phyloP scores from a whole-genome alignment of 2,113 vertebrate species.

The Conger conger region DNA sequence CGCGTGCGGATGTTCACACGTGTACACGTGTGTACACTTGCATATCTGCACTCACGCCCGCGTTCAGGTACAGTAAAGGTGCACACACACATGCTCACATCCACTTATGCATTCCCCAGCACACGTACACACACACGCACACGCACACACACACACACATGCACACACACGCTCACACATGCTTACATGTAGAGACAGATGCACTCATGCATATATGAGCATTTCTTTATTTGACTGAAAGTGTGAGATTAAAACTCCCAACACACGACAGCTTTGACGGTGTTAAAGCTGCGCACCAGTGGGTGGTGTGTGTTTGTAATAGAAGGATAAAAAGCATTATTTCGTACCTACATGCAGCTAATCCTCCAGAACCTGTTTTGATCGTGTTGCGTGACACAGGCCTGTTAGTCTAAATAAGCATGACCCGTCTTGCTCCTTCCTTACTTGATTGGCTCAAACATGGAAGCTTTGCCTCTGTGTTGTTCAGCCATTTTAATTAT shows the following conservation, averaged over 20 bases:
- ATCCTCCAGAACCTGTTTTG: background rate
- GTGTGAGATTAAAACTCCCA: background rate
- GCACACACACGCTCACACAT: slow-evolving; percentile 7
- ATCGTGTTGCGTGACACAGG: background rate
- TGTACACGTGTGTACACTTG: background rate
- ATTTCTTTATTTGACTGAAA: background rate
- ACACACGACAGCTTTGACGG: background rate
- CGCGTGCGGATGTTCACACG: background rate
- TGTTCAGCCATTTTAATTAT: slow-evolving; percentile 1
- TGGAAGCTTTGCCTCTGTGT: background rate
- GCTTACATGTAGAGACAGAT: background rate
- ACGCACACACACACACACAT: background rate
- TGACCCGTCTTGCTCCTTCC: background rate
- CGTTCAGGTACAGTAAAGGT: background rate
- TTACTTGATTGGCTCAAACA: background rate
- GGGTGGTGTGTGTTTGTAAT: background rate
- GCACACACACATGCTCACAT: background rate
- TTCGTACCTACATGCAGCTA: background rate
- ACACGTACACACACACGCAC: background rate
- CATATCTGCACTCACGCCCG: background rate
- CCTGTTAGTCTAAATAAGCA: background rate
- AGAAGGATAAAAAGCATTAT: background rate
- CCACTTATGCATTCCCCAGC: slow-evolving; percentile 1
- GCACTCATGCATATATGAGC: background rate
- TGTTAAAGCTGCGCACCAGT: background rate